Base-by-base conservation (phyloP, 2,888 invertebrate species). In the Resseliella maxima region DNA sequence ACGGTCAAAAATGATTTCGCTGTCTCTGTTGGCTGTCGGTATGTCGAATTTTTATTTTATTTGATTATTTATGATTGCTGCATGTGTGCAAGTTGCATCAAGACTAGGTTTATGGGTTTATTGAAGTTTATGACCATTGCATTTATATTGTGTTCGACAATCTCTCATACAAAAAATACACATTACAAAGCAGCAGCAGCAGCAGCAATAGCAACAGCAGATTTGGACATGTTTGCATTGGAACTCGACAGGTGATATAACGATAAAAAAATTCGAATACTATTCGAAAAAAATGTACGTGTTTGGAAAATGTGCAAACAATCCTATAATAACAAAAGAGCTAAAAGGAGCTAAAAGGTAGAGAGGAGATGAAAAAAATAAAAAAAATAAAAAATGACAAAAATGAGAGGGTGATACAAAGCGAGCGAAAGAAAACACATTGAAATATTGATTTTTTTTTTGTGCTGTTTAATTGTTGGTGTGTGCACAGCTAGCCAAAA, bases 81-180 rank as follows among this genome's bases (percentile, higher is more conserved):
- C 72, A 72, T 72, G 12, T 72, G 72, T 72, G 31, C 72, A 72
- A 72, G 72, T 72, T 72, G 72, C 2, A 31, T 15, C 59, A 59
- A 15, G 72, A 72, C 72, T 72, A 72, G 72, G 72, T 72, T 72
- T 72, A 72, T 72, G 72, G 72, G 72, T 72, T 72, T 72, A 72
- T 72, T 72, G 72, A 72, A 72, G 72, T 72, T 72, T 72, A 72
- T 72, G 72, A 72, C 72, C 72, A 72, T 72, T 72, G 72, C 72
- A 72, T 72, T 72, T 72, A 72, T 59, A 24, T 72, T 31, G 72
- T 72, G 72, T 15, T 72, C 31, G 31, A 35, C 72, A 31, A 24
- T 59, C 24, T 31, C 31, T n/a, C n/a, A n/a, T 31, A 31, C 6
- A 72, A 72, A 31, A 59, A 59, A 24, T 21, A 18, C 21, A 50